Base-by-base conservation (phyloP, 2,888 invertebrate species). In the Eristalis intricaria region DNA sequence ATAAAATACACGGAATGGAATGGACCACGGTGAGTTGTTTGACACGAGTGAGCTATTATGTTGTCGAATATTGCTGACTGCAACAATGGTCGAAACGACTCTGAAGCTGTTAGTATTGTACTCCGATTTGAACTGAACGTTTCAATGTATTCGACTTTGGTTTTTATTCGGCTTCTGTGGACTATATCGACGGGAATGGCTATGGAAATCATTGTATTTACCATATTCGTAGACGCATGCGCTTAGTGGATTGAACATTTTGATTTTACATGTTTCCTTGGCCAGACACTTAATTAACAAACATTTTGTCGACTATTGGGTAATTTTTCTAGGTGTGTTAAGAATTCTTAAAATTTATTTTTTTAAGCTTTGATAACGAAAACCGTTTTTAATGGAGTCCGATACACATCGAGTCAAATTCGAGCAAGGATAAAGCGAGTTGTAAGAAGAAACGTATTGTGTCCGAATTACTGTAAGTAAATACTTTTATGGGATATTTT, bases 1-100 rank as follows among this genome's bases (percentile, higher is more conserved):
- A 58, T 58, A 35, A 43, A 35, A 26, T 15, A 19, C 40, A 35
- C 11, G 22, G 11, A 11, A 22, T 56, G 40, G 23, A 32, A 80
- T 80, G 74, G 80, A 80, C 80, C 73, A 80, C n/a, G 32, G n/a
- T 23, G 32, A 22, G 40, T 29, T 58, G 26, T 71, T 58, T 71
- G 38, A 70, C 43, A 56, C 23, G 29, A 43, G 40, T 61, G 43
- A 11, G 60, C 32, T 7, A 5, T 22, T 40, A 23, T 43, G 40
- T 43, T 23, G 60, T 26, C 26, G 60, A 26, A 60, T 19, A 43
- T 7, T 7, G 13, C 1, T n/a, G 43, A 7, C 43, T 19, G 8
- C 19, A n/a, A 43, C 43, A 43, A 43, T 43, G 43, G 43, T n/a
- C 43, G 5, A 43, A 15, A 43, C 15, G 43, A 43, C 43, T 13